These are phyloP conservation scores for Ornithorhynchus anatinus DNA, from an alignment of 2,113 vertebrate species.

Conservation along the genomic window DNA sequence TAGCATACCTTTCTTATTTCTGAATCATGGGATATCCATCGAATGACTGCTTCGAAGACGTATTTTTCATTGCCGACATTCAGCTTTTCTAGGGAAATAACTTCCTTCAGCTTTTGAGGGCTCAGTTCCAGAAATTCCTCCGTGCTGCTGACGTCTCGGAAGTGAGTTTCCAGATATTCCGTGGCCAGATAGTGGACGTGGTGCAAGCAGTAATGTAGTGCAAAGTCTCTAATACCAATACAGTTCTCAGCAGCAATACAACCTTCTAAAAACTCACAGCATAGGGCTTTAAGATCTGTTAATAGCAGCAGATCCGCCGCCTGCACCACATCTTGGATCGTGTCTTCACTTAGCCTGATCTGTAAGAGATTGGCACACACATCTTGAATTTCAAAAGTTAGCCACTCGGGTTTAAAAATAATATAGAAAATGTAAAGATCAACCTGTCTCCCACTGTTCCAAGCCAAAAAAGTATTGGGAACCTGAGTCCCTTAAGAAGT, in stretches of 20 bases:
- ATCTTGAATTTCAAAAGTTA: neutral
- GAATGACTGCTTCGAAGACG: conserved; percentile 91
- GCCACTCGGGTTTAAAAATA: too few species aligned
- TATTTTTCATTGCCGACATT: conserved; percentile 96
- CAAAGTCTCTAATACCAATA: conserved; percentile 95
- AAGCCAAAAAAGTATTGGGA: too few species aligned
- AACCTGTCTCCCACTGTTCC: too few species aligned
- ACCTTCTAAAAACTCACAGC: conserved; percentile 96
- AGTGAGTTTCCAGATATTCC: conserved; percentile 96
- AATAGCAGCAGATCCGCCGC: conserved; percentile 95
- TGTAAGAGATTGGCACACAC: conserved; percentile 60
- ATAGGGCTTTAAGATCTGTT: conserved; percentile 93
- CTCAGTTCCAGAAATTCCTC: conserved; percentile 94
- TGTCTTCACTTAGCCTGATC: conserved; percentile 94
- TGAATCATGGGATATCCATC: conserved; percentile 89
- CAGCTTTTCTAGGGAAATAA: conserved; percentile 93
- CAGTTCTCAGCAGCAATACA: conserved; percentile 97
- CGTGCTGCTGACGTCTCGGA: conserved; percentile 87
- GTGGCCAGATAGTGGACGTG: conserved; percentile 93
- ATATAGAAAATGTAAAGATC: too few species aligned
- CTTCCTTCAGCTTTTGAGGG: conserved; percentile 85
- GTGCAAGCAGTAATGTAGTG: conserved; percentile 93
- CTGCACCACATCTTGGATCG: conserved; percentile 96
- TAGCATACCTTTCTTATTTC: conserved; percentile 85
- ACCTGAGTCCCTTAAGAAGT: too few species aligned